phyloP scores from a whole-genome alignment of 2,888 invertebrate genomes.

The Vandiemenella viatica region DNA sequence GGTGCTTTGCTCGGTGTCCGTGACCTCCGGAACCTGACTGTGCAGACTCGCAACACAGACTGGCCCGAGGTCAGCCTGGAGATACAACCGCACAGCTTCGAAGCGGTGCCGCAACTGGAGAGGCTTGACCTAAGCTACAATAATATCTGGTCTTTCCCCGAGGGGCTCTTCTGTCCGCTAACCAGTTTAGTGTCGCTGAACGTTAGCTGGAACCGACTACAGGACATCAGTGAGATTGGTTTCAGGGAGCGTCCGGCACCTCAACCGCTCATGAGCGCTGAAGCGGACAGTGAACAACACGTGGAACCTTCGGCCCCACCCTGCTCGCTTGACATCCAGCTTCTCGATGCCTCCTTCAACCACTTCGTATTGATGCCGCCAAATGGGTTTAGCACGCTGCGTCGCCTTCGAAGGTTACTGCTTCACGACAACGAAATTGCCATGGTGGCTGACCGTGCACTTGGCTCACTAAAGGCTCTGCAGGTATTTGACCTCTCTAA shows the following conservation, averaged over 20 bases:
- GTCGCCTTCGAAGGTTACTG: slow-evolving; percentile 62
- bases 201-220: slow-evolving; percentile 72
- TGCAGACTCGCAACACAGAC: slow-evolving; percentile 69
- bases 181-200: slow-evolving; percentile 66
- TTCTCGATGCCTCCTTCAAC: slow-evolving; percentile 70
- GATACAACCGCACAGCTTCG: slow-evolving; percentile 62
- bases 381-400: slow-evolving; percentile 64
- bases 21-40: slow-evolving; percentile 69
- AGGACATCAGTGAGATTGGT: slow-evolving; percentile 74
- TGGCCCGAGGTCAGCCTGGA: slow-evolving; percentile 76
- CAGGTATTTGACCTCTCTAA: slow-evolving; percentile 78
- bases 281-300: slow-evolving; percentile 35
- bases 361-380: slow-evolving; percentile 70
- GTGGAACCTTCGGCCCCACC: slow-evolving; percentile 21
- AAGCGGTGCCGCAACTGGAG: slow-evolving; percentile 61
- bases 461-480: slow-evolving; percentile 64
- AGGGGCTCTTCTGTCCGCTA: slow-evolving; percentile 68
- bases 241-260: slow-evolving; percentile 58
- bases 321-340: slow-evolving; percentile 67
- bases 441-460: slow-evolving; percentile 70
- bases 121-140: slow-evolving; percentile 72
- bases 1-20: slow-evolving; percentile 64
- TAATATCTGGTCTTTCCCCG: slow-evolving; percentile 80
- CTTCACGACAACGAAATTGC: slow-evolving; percentile 80
- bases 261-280: slow-evolving; percentile 47